Evolutionary conservation across 1,140 invertebrate species (phyloP), one percentile per base, ranked within the genome.

Genomic region (Vollenhovia emeryi): DNA sequence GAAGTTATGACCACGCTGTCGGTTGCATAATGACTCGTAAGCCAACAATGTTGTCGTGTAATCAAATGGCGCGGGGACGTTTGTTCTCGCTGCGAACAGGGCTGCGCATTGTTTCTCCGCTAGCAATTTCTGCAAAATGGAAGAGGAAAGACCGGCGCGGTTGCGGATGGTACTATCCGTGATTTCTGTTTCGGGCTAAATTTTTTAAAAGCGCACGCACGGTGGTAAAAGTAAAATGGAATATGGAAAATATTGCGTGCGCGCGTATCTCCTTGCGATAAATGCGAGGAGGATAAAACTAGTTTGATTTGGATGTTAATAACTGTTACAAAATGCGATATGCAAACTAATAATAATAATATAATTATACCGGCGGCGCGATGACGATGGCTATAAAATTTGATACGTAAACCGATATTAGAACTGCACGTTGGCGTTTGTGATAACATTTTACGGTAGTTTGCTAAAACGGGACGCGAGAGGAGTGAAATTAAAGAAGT

Each of bases 21-120:
- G 27, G 83, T 89, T 89, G 86, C 87, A 84, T 89, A 88, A 89
- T 78, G 13, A 50, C 33, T 84, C 82, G 87, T 85, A 87, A 71
- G 71, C 82, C 86, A 76, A 86, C 87, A 89, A 89, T 89, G 87
- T 86, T 84, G 84, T 79, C 69, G 69, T 21, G 82, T 79, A 60
- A 68, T 76, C 76, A 79, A 89, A 89, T 85, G 71, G 60, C 84
- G 71, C 21, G 15, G n/a, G n/a, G 69, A 85, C 74, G 48, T 76
- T 50, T 62, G 83, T 71, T 74, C 21, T 45, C n/a, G 30, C 45
- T 30, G 68, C 74, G 55, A 68, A 50, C 21, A 60, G 36, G 33
- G 30, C 43, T n/a, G 43, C 27, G 30, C 52, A 69, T 80, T 87
- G 48, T 87, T 71, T 43, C 13, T 11, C 24, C 11, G 50, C 8